Evolutionary conservation across 2,113 vertebrate genomes (phyloP), one percentile per base, ranked within the genome.

Genomic region (Pungitius pungitius): DNA sequence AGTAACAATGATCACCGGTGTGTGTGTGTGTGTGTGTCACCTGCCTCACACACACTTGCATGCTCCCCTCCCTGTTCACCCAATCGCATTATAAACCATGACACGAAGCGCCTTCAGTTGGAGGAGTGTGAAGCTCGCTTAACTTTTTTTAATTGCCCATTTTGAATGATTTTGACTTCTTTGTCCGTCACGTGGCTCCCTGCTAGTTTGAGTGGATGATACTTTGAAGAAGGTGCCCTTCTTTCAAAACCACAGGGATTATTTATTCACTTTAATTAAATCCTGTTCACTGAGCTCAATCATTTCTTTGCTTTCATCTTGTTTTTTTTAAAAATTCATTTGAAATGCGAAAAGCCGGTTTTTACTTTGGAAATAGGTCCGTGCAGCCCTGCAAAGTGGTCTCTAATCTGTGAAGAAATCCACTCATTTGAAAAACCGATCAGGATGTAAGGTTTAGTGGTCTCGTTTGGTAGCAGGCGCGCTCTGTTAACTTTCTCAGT

Each of bases 221-320:
- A 30, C 58, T 59, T 64, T 47, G 9, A 45, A 14, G 61, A 75
- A 39, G 45, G 69, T 45, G 66, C 24, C 69, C 73, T 60, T 72
- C 57, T 40, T 22, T 58, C 7, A 39, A 10, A 55, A 8, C 13
- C 2, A 9, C 7, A 68, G 26, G 56, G 14, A 42, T 49, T 65
- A 63, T 43, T 59, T 13, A 51, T 42, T 33, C 5, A 12, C 22
- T 42, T 20, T 20, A 26, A 55, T 60, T 35, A 45, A 49, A 37
- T 47, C 56, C 15, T 20, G 9, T 17, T 65, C 24, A 26, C 27
- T 47, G 43, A 56, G 6, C 7, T 54, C 8, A 20, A 69, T 45
- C 37, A n/a, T n/a, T n/a, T n/a, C n/a, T n/a, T n/a, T n/a, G 17
- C 22, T 65, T n/a, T 22, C 8, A 3, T 60, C 24, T 15, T 43